Conservation (phyloP, 2,113 vertebrate genomes). For the Labrus mixtus region DNA sequence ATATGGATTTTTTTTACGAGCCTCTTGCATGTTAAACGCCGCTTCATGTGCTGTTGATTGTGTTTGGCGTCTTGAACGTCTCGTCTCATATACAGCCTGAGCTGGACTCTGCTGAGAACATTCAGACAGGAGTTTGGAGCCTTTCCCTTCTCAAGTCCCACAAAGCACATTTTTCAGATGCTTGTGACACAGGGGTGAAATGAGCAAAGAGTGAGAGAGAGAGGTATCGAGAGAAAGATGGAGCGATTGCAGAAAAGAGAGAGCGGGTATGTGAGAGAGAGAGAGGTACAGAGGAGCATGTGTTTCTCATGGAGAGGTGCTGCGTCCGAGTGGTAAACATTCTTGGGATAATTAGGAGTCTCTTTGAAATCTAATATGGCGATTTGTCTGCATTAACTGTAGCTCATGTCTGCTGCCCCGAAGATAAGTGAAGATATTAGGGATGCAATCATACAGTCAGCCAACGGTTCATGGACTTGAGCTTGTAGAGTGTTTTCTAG, state of each 20-base stretch:
- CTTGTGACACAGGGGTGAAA: constrained; percentile 56
- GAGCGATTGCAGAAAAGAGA: constrained; percentile 2
- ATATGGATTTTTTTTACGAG: not conserved
- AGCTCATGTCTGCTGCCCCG: constrained; percentile 14
- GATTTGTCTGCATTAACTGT: constrained; percentile 18
- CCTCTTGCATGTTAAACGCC: constrained; percentile 11
- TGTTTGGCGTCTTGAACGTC: constrained; percentile 21
- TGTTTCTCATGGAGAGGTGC: constrained; percentile 56
- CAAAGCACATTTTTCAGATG: constrained; percentile 72
- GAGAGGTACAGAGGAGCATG: constrained; percentile 13
- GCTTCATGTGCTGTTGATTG: constrained; percentile 11
- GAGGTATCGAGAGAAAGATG: constrained; percentile 22
- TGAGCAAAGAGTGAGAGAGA: constrained; percentile 47
- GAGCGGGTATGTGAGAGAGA: not conserved
- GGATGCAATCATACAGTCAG: no score
- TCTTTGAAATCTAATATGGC: constrained; percentile 47
- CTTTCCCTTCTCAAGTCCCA: constrained; percentile 55
- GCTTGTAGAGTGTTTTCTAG: no score
- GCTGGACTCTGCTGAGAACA: constrained; percentile 34
- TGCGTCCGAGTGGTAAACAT: constrained; percentile 40
- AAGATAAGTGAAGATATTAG: constrained; percentile 2
- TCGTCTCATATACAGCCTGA: constrained; percentile 47
- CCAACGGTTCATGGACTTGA: no score
- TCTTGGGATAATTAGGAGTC: constrained; percentile 25
- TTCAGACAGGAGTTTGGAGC: constrained; percentile 49